Percentiles rank a stretch among this genome's conserved stretches.
These are phyloP conservation scores for Rhabdomys pumilio DNA, from an alignment of 2,797 vertebrate genomes.

Conservation along the genomic window DNA sequence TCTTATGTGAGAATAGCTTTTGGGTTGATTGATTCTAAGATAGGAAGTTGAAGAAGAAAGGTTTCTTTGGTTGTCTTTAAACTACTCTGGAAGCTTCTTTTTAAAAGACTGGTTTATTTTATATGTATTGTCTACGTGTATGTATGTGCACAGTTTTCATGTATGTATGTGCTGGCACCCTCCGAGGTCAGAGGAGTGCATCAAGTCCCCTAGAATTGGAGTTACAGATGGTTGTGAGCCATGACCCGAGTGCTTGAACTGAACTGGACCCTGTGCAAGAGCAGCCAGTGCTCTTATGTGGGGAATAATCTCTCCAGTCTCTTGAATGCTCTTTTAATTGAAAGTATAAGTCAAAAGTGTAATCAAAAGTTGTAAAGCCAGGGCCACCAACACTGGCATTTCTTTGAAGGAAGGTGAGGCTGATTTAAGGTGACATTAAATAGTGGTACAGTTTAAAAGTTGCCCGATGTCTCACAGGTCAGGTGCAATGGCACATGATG, in stretches of 20 bases:
- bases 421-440: constrained; percentile 28
- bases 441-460: constrained; percentile 1
- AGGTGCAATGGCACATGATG: background rate
- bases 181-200: background rate
- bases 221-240: background rate
- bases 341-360: background rate
- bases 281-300: background rate
- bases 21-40: background rate
- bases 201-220: background rate
- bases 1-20: background rate
- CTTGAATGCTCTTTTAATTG: constrained; percentile 37
- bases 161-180: background rate
- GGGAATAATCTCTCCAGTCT: too few relatives aligned
- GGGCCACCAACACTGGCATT: background rate
- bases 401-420: constrained; percentile 44
- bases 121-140: background rate
- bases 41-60: background rate
- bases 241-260: background rate
- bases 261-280: background rate
- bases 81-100: background rate
- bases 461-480: background rate
- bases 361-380: constrained; percentile 18
- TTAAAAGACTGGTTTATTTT: background rate
- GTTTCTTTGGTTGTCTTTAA: constrained; percentile 35
- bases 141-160: background rate